Evolutionary conservation across 2,797 vertebrate genomes (phyloP).

Genomic region (Acanthornis magna): DNA sequence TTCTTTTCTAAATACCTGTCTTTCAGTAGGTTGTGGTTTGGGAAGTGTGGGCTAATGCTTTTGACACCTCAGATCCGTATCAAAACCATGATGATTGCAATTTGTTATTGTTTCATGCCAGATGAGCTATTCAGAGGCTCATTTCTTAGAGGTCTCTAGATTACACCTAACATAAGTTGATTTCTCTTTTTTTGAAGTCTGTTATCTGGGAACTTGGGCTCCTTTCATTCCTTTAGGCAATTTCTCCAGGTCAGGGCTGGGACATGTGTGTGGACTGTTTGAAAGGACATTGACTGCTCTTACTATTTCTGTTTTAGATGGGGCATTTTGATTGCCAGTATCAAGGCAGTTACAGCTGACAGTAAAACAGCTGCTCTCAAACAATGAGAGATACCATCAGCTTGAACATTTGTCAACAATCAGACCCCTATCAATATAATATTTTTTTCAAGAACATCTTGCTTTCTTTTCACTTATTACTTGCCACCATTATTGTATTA

Average conservation of each 20-base stretch:
- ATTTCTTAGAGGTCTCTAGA: neutral
- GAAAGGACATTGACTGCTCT: neutral
- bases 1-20: neutral
- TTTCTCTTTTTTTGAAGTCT: neutral
- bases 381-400: neutral
- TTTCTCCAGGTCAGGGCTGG: neutral
- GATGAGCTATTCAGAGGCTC: neutral
- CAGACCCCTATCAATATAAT: neutral
- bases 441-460: neutral
- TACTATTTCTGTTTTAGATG: neutral
- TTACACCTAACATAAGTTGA: neutral
- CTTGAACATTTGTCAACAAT: neutral
- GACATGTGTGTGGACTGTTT: neutral
- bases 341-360: neutral
- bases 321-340: neutral
- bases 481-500: neutral
- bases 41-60: neutral
- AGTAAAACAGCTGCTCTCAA: neutral
- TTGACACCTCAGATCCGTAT: neutral
- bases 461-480: neutral
- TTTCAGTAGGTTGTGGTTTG: neutral
- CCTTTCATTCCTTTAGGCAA: neutral
- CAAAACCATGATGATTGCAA: neutral
- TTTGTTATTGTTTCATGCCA: constrained; percentile 7
- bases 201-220: neutral